phyloP scores from a whole-genome alignment of 1,140 invertebrate genomes.

The Zaprionus kolodkinae region DNA sequence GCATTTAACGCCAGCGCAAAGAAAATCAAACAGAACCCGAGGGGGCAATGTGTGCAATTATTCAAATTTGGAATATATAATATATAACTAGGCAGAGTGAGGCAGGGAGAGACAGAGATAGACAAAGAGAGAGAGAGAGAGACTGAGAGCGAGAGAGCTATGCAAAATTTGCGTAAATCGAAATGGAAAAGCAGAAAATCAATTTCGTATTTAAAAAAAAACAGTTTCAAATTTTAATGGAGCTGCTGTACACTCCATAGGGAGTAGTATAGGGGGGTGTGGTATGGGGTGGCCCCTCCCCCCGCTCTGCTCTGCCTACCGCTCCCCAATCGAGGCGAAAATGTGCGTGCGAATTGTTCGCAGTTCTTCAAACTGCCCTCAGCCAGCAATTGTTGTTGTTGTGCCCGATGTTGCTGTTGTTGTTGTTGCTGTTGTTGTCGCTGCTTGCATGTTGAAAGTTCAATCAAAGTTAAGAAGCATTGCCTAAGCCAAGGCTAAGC shows the following conservation, averaged over 20 bases:
- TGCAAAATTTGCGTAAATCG: background rate
- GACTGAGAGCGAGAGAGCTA: no score
- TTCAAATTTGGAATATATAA: slow-evolving; percentile 31
- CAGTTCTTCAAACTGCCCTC: slow-evolving; percentile 47
- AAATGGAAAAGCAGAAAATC: slow-evolving; percentile 31
- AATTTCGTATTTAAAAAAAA: slow-evolving; percentile 51
- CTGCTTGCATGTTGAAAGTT: slow-evolving; percentile 75
- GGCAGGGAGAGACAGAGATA: background rate
- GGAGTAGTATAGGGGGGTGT: no score
- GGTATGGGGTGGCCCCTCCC: no score
- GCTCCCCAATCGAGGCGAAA: no score
- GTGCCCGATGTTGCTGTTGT: slow-evolving; percentile 57
- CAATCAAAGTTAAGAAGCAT: slow-evolving; percentile 80
- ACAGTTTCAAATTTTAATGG: slow-evolving; percentile 45
- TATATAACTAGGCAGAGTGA: background rate
- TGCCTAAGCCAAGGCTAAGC: slow-evolving; percentile 65
- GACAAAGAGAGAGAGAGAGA: background rate
- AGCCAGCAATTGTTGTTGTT: slow-evolving; percentile 65
- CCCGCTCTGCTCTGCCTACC: no score
- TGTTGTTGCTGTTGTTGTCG: slow-evolving; percentile 40
- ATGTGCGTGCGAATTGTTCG: slow-evolving; percentile 70
- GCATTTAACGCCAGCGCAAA: slow-evolving; percentile 8
- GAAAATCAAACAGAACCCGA: slow-evolving; percentile 19
- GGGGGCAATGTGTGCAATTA: slow-evolving; percentile 25
- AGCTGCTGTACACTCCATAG: slow-evolving; percentile 37